phyloP scores from a whole-genome alignment of 2,113 vertebrate species.

The Dissostichus mawsoni region DNA sequence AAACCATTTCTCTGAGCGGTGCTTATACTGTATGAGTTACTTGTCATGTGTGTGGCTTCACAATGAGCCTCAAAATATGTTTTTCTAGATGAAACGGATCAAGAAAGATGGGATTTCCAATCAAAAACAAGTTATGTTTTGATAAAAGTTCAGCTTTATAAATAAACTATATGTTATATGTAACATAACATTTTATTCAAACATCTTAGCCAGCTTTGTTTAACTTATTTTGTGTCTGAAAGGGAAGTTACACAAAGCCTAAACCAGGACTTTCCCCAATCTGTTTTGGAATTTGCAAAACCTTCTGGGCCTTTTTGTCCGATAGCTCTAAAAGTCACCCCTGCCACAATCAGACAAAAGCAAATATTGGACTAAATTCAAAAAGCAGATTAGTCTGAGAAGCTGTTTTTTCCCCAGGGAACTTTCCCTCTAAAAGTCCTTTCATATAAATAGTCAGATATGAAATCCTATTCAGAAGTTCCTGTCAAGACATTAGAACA shows the following conservation, averaged over 20 bases:
- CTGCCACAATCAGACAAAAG: slow-evolving; percentile 37
- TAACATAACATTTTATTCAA: background rate
- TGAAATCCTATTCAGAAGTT: slow-evolving; percentile 16
- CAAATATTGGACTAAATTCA: slow-evolving; percentile 50
- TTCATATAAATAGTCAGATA: slow-evolving; percentile 42
- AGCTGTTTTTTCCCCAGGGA: slow-evolving; percentile 51
- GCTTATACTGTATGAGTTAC: slow-evolving; percentile 10
- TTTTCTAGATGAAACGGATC: slow-evolving; percentile 7
- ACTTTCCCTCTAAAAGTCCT: slow-evolving; percentile 23
- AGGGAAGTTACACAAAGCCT: background rate
- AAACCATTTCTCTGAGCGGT: slow-evolving; percentile 27
- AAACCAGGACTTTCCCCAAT: background rate
- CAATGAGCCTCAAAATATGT: slow-evolving; percentile 5
- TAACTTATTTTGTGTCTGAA: background rate
- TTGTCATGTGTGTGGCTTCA: background rate
- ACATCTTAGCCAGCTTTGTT: background rate
- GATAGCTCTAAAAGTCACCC: slow-evolving; percentile 7
- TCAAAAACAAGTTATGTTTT: background rate
- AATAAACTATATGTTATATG: background rate
- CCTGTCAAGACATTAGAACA: slow-evolving; percentile 28
- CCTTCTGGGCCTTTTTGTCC: slow-evolving; percentile 15
- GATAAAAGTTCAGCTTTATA: background rate
- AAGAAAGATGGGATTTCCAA: slow-evolving; percentile 2
- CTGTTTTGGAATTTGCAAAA: slow-evolving; percentile 20
- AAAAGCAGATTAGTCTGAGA: slow-evolving; percentile 52